Evolutionary conservation across 2,113 vertebrate species (phyloP).

Genomic region (Neopipo cinnamomea): DNA sequence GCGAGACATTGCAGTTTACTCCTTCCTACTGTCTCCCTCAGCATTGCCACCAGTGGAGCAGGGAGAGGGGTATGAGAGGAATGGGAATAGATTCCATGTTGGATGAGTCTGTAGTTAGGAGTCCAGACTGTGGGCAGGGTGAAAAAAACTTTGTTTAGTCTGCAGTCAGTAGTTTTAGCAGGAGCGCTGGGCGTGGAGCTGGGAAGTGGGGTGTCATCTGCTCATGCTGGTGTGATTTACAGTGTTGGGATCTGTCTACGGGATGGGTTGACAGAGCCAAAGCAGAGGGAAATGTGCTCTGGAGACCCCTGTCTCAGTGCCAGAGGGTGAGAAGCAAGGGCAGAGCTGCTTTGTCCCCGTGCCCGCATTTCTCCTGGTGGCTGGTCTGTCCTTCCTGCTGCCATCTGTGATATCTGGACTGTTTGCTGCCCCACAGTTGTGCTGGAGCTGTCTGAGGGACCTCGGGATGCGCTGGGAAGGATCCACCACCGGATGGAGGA

Average conservation of each 20-base stretch:
- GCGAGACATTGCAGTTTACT: neutral
- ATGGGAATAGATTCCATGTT: neutral
- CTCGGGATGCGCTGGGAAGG: neutral
- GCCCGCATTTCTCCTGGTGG: accelerated
- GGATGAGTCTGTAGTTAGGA: neutral
- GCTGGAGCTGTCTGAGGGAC: neutral
- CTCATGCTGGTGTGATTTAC: neutral
- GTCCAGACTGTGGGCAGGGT: neutral
- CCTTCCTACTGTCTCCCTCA: neutral
- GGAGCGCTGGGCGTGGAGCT: neutral
- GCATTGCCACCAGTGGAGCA: neutral
- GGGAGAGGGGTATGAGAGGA: neutral
- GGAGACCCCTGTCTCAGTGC: neutral
- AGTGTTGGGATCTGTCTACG: neutral
- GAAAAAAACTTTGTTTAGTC: neutral
- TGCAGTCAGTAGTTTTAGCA: neutral
- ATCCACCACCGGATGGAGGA: neutral
- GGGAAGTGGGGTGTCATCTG: neutral
- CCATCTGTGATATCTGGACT: neutral
- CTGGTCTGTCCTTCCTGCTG: accelerated
- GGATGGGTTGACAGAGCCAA: neutral
- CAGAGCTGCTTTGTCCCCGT: neutral
- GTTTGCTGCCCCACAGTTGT: accelerated
- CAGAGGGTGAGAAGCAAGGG: neutral
- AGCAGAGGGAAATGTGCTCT: neutral